Evolutionary conservation across 2,113 vertebrate genomes (phyloP).

Genomic region (Neomonachus schauinslandi): DNA sequence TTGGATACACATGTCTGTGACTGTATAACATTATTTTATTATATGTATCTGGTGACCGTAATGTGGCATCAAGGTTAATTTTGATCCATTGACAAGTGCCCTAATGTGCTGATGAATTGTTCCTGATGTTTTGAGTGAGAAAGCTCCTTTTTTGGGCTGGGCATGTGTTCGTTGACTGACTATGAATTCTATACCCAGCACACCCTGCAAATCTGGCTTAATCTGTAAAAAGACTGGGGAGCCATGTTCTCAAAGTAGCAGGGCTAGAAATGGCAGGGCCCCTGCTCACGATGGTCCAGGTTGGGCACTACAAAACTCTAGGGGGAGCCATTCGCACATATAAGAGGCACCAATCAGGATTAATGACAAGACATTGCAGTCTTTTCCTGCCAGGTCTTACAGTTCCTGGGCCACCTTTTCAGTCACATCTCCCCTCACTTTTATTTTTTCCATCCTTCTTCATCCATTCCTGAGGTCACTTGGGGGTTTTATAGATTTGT

Average conservation of each 20-base stretch:
- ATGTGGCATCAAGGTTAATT: slow-evolving; percentile 18
- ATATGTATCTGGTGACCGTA: background rate
- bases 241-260: background rate
- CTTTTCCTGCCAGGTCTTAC: background rate
- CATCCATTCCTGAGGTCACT: background rate
- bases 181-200: background rate
- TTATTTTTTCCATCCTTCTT: slow-evolving; percentile 13
- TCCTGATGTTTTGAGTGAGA: background rate
- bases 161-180: background rate
- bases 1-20: slow-evolving; percentile 2
- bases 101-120: background rate
- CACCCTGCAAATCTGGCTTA: background rate
- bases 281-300: background rate
- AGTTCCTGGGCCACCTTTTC: slow-evolving; percentile 42
- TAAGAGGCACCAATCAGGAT: slow-evolving; percentile 3
- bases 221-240: background rate
- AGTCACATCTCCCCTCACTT: background rate
- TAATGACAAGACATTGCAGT: background rate
- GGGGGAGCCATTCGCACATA: slow-evolving; percentile 65
- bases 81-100: background rate
- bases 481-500: background rate
- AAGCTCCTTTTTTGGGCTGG: background rate
- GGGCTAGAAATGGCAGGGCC: background rate
- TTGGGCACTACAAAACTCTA: slow-evolving; percentile 52
- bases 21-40: background rate